Conservation (phyloP, 2,888 invertebrate genomes). For the Noctuana brunneofusca region DNA sequence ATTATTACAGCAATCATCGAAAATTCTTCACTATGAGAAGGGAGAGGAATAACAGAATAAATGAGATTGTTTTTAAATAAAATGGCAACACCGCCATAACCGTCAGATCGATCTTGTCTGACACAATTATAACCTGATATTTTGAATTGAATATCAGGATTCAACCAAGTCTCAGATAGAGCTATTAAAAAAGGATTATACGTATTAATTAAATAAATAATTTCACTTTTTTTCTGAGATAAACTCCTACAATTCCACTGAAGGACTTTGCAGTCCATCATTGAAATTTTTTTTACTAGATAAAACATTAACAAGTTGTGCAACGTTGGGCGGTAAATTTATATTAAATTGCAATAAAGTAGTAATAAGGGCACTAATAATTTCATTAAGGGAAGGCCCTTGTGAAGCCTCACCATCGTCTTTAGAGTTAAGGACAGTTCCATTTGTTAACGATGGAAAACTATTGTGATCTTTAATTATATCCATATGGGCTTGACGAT, state of each 20-base stretch:
- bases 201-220: not conserved
- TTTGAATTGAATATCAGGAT: not conserved
- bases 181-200: constrained; percentile 1
- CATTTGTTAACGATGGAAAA: not conserved
- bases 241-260: constrained; percentile 3
- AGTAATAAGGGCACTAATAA: not conserved
- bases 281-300: not conserved
- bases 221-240: not conserved
- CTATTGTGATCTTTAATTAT: not conserved
- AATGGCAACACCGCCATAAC: constrained; percentile 4
- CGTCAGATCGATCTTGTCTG: constrained; percentile 2
- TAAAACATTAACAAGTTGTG: not conserved
- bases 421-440: not conserved
- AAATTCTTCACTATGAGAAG: not conserved
- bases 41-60: not conserved
- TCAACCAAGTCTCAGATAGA: not conserved
- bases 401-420: not conserved
- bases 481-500: not conserved
- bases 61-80: not conserved
- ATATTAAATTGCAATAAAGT: not conserved
- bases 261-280: not conserved
- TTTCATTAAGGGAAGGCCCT: not conserved
- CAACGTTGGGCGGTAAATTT: constrained; percentile 1
- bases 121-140: constrained; percentile 7
- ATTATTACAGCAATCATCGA: not conserved